Conservation (phyloP, 2,797 vertebrate genomes). For the Hippopotamyrus pictus region DNA sequence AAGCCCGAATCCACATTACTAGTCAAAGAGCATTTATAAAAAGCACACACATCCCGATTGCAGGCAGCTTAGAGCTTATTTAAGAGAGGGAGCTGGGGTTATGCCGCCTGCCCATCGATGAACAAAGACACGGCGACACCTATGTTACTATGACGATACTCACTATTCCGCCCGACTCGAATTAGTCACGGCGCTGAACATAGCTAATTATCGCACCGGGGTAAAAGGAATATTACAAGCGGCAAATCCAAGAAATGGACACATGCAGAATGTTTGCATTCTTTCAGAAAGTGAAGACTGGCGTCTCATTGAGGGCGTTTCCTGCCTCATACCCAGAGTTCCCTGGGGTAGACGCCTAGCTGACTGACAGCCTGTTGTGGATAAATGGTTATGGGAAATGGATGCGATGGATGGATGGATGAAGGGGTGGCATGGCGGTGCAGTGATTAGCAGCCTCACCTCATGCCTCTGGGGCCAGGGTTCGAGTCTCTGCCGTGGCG, state of each 20-base stretch:
- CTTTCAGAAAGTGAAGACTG: not conserved
- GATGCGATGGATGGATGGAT: not conserved
- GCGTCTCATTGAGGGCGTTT: not conserved
- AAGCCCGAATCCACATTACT: not conserved
- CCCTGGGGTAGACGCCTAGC: not conserved
- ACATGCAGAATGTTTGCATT: not conserved
- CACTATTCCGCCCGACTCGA: not conserved
- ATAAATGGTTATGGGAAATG: not conserved
- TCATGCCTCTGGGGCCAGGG: not conserved
- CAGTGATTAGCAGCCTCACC: not conserved
- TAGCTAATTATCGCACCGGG: not conserved
- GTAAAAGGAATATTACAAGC: not conserved
- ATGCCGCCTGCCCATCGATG: not conserved
- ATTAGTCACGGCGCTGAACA: not conserved
- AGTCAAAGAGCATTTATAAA: not conserved
- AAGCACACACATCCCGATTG: not conserved
- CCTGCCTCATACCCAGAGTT: not conserved
- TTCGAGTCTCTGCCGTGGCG: not conserved
- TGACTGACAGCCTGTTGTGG: not conserved
- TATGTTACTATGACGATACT: not conserved
- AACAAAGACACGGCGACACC: not conserved
- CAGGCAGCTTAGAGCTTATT: not conserved
- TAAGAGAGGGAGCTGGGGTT: not conserved
- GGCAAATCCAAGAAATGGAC: not conserved
- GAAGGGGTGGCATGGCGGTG: not conserved